These are phyloP conservation scores for Plotosus lineatus DNA, from an alignment of 2,113 vertebrate species.

Conservation along the genomic window DNA sequence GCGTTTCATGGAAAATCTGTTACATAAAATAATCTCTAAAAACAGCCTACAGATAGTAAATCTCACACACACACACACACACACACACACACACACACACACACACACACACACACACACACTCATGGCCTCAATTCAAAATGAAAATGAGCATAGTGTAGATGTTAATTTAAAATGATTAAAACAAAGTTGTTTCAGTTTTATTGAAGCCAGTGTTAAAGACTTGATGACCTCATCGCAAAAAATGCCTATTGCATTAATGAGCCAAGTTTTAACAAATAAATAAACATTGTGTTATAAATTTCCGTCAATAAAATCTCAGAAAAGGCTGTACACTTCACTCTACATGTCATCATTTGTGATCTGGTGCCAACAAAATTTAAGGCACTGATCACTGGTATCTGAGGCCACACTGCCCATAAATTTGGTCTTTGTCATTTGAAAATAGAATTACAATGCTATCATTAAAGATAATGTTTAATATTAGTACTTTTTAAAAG, in stretches of 20 bases:
- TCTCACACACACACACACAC: not conserved
- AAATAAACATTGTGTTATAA: too few species aligned
- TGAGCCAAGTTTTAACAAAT: not conserved
- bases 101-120: not conserved
- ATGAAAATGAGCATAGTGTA: slow-evolving; percentile 18
- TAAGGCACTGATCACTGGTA: too few species aligned
- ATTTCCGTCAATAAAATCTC: too few species aligned
- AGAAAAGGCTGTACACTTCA: not conserved
- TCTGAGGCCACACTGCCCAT: too few species aligned
- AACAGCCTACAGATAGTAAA: slow-evolving; percentile 6
- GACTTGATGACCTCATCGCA: not conserved
- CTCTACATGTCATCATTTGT: not conserved
- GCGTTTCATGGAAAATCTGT: slow-evolving; percentile 22
- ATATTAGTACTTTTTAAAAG: too few species aligned
- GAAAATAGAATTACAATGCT: too few species aligned
- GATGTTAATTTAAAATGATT: slow-evolving; percentile 39
- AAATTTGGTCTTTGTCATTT: too few species aligned
- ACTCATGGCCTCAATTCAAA: slow-evolving; percentile 25
- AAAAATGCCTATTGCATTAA: not conserved
- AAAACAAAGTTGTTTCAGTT: not conserved
- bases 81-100: not conserved
- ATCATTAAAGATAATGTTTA: too few species aligned
- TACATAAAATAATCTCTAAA: slow-evolving; percentile 12
- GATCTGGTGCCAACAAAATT: slow-evolving; percentile 5
- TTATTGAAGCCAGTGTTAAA: not conserved